phyloP scores from a whole-genome alignment of 2,113 vertebrate genomes.

The Aegotheles bennettii region DNA sequence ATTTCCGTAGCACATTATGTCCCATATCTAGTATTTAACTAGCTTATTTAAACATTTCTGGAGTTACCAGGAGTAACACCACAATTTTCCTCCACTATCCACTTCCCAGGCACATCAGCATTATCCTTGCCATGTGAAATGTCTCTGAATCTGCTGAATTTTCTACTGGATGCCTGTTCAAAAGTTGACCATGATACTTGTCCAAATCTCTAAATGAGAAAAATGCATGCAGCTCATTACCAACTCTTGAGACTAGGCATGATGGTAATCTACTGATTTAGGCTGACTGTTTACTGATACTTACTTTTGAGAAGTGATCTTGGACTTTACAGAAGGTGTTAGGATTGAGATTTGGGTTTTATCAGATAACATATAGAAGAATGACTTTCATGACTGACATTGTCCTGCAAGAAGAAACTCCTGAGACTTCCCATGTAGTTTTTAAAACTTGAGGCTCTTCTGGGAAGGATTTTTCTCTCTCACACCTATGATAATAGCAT shows the following conservation, averaged over 20 bases:
- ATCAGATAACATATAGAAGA: background rate
- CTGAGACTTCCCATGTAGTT: background rate
- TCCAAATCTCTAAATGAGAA: background rate
- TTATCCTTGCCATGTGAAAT: background rate
- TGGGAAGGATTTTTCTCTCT: background rate
- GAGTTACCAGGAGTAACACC: background rate
- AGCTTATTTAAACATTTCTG: background rate
- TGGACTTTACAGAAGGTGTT: background rate
- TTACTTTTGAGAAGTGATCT: background rate
- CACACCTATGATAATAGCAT: background rate
- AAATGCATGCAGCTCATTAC: background rate
- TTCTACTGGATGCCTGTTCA: background rate
- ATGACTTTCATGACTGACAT: background rate
- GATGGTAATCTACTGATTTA: background rate
- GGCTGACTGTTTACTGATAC: background rate
- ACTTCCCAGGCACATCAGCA: background rate
- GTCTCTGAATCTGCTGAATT: background rate
- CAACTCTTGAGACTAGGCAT: background rate
- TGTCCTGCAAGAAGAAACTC: background rate
- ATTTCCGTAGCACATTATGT: background rate
- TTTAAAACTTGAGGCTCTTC: background rate
- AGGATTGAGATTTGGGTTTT: accelerated
- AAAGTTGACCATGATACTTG: background rate
- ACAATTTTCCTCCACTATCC: background rate
- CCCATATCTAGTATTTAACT: background rate